Base-by-base conservation (phyloP, 2,797 vertebrate species). In the Gallinago solitaria region DNA sequence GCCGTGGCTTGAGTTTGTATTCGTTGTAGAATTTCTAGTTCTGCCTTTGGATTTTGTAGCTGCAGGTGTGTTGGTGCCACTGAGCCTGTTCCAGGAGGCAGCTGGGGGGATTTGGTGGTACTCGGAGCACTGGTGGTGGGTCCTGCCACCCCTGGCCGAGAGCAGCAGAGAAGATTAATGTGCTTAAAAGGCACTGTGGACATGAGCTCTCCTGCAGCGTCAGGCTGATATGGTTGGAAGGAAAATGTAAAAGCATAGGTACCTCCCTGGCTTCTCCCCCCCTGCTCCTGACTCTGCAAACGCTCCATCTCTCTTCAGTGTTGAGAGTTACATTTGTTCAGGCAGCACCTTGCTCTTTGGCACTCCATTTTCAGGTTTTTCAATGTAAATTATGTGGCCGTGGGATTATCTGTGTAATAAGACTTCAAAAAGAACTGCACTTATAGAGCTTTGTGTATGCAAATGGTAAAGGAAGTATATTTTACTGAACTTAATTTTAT, bases 71-170 rank as follows among this genome's bases (percentile, higher is more conserved):
- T 51, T 51, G 2, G 7, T 14, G 45, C 0, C 35, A 9, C 33
- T 2, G n/a, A 27, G 57, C 2, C 1, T 7, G 3, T 35, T 39
- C 14, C 0, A 9, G 8, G 48, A 5, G 59, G 57, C 43, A 28
- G 25, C 25, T 21, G 2, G 21, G 41, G 21, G 60, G 47, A 7
- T 18, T 27, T 23, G 3, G 15, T 17, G 47, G 51, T 18, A 4
- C 54, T 35, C 5, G 3, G 50, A 64, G 77, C 43, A 12, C 30
- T 0, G 0, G 30, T 9, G 17, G 37, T 9, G 23, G 47, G 33
- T 82, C 33, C 68, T 37, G 68, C 33, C 33, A 8, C 14, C 45
- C 56, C 11, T 8, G 33, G 43, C 68, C 21, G 20, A 59, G 63
- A 14, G 5, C 5, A 24, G 35, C 56, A n/a, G 41, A 20, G 41